Base-by-base conservation (phyloP, 1,140 invertebrate species). In the Lordiphosa stackelbergi region DNA sequence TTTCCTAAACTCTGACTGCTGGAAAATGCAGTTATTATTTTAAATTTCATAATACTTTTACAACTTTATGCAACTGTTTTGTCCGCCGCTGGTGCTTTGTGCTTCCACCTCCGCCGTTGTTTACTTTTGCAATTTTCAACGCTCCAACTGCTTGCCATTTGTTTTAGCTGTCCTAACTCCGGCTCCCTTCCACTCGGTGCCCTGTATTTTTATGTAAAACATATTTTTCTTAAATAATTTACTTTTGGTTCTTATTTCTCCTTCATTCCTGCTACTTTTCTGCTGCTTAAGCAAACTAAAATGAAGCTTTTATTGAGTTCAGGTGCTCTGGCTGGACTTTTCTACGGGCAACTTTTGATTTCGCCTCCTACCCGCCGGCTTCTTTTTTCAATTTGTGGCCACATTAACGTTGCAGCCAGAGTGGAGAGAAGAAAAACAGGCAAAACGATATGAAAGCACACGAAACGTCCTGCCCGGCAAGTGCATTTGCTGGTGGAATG, bases 221-320 rank as follows among this genome's bases (percentile, higher is more conserved):
- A 83, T 83, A 83, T 83, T 83, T 81, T 83, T 83, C 77, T 83
- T 83, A 83, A 83, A 83, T 83, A 83, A 83, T 83, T 83, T 83
- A 83, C 69, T 83, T 81, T 81, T 55, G 54, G 46, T 66, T 79
- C 55, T 78, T 56, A 34, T 54, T 77, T 59, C 65, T 53, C 24
- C 38, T 59, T 24, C 24, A 47, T 54, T 66, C 43, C 47, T 65
- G 66, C 65, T 68, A 57, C 62, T 81, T 81, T 81, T 81, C 75
- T 75, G 72, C 77, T 83, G 77, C 75, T 81, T 81, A 77, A 81
- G 66, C 75, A 81, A 77, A 66, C 75, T 70, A 75, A 81, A 81
- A 81, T 81, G 75, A 83, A 81, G 75, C 75, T 81, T 81, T 81
- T 81, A 81, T 81, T 81, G 75, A 83, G 77, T 81, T 81, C 77